Conservation (phyloP, 1,140 invertebrate species). For the Anagrus nilaparvatae region DNA sequence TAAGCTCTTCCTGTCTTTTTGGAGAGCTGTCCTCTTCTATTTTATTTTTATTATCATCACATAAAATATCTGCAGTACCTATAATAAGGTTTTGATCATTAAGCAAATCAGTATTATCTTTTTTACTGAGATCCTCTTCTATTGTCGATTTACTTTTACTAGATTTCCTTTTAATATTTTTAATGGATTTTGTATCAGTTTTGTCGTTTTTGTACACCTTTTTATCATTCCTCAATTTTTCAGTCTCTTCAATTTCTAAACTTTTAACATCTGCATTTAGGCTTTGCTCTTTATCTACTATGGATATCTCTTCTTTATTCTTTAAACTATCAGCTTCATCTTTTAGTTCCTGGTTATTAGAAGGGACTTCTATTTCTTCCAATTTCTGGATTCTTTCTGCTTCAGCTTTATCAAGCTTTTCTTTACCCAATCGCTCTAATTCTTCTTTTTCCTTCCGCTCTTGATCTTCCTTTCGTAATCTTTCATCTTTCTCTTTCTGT, state of each 20-base stretch:
- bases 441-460: constrained; percentile 14
- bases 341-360: constrained; percentile 7
- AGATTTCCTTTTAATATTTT: constrained; percentile 7
- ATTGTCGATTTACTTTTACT: constrained; percentile 16
- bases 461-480: constrained; percentile 15
- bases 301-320: constrained; percentile 10
- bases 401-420: constrained; percentile 15
- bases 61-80: too few relatives aligned
- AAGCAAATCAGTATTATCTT: too few relatives aligned
- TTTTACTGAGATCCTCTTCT: constrained; percentile 14
- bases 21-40: neutral
- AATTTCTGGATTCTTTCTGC: constrained; percentile 13
- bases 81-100: too few relatives aligned
- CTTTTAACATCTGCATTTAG: constrained; percentile 4
- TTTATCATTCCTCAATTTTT: constrained; percentile 11
- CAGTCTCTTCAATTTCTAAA: constrained; percentile 10
- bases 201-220: constrained; percentile 6
- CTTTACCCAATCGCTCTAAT: constrained; percentile 7
- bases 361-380: too few relatives aligned
- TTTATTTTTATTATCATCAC: too few relatives aligned
- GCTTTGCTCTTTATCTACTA: constrained; percentile 12
- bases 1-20: constrained; percentile 9
- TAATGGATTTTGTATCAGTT: neutral
- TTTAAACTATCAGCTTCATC: constrained; percentile 3
- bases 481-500: constrained; percentile 15